A percentile compares a stretch with the other conserved stretches of the same genome.
These are phyloP conservation scores for Trididemnum clinides DNA, from an alignment of 23 tunicate species.

Conservation along the genomic window DNA sequence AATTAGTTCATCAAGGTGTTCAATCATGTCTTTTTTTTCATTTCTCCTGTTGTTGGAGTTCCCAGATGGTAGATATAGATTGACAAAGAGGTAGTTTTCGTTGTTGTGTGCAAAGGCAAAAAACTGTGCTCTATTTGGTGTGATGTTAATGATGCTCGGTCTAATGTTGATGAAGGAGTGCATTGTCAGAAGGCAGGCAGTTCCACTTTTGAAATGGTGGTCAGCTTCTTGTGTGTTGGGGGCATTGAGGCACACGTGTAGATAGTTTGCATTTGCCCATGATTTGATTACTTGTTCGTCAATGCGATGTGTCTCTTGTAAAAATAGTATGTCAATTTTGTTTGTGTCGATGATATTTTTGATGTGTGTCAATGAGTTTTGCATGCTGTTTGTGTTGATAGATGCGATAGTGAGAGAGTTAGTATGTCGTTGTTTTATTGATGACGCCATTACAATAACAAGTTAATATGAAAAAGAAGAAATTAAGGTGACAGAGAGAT, in stretches of 20 bases:
- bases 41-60: not conserved
- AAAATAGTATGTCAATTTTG: not conserved
- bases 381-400: not conserved
- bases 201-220: slow-evolving; percentile 7
- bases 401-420: not conserved
- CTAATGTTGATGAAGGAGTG: not conserved
- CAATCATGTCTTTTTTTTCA: not conserved
- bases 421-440: no score
- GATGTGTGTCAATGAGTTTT: not conserved
- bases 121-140: not conserved
- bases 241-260: not conserved
- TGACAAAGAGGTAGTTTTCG: not conserved
- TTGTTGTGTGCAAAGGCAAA: not conserved
- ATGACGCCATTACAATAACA: no score
- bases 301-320: not conserved
- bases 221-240: not conserved
- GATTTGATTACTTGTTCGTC: not conserved
- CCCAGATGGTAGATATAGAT: not conserved
- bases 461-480: no score
- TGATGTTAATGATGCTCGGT: not conserved
- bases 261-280: not conserved
- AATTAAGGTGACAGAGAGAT: no score
- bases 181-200: not conserved
- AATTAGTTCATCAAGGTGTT: not conserved
- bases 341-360: not conserved